Conservation (phyloP, 2,888 invertebrate species). For the Lasioglossum pauxillum region DNA sequence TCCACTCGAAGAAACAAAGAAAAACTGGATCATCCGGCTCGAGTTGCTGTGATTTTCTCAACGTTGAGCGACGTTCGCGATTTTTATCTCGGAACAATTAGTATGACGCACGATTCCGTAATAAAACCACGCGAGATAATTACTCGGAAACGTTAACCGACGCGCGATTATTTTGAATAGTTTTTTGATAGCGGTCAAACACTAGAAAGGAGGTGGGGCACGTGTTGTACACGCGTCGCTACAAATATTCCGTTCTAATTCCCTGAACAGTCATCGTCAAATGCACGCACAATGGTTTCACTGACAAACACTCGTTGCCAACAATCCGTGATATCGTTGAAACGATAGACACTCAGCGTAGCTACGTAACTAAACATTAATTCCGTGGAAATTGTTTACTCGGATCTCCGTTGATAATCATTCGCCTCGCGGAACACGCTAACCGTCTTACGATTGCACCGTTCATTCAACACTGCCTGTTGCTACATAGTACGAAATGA, state of each 20-base stretch:
- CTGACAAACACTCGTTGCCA: constrained; percentile 38
- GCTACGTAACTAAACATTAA: constrained; percentile 24
- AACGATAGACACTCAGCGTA: constrained; percentile 44
- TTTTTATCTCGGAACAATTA: background rate
- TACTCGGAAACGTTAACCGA: background rate
- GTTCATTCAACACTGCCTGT: background rate
- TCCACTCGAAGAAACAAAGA: constrained; percentile 8
- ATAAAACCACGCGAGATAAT: background rate
- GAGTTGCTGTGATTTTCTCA: background rate
- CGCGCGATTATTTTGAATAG: background rate
- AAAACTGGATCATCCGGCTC: constrained; percentile 25
- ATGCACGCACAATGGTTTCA: constrained; percentile 34
- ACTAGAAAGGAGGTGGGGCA: background rate
- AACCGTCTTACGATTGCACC: background rate
- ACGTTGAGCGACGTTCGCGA: background rate
- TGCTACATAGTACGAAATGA: background rate
- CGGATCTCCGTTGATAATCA: background rate
- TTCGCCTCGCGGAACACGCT: background rate
- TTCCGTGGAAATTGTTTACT: constrained; percentile 25
- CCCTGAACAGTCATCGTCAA: constrained; percentile 45
- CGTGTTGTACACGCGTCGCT: constrained; percentile 12
- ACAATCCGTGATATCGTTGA: constrained; percentile 44
- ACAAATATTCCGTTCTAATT: constrained; percentile 48
- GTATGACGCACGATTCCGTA: background rate
- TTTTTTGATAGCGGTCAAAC: background rate